A percentile compares a stretch with the other conserved stretches of the same genome.
Evolutionary conservation across 2,113 vertebrate species (phyloP).

Genomic region (Sclerurus mexicanus): DNA sequence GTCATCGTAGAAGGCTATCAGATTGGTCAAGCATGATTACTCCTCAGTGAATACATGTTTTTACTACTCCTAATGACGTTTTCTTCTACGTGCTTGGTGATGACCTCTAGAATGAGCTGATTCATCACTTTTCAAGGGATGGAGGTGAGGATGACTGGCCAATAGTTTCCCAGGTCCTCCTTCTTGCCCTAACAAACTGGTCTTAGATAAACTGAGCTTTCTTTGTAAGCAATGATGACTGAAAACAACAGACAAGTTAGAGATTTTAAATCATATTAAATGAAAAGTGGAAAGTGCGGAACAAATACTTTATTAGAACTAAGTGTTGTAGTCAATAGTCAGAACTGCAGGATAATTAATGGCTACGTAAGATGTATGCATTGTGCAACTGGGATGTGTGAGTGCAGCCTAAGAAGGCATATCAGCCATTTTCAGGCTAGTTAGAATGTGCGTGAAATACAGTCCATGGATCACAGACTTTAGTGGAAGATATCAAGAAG

Average conservation of each 20-base stretch:
- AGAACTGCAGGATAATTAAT: neutral
- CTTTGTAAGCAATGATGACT: neutral
- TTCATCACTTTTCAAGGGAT: neutral
- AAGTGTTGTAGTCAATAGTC: neutral
- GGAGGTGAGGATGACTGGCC: neutral
- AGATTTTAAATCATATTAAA: neutral
- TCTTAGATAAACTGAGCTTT: neutral
- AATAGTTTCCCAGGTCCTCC: neutral
- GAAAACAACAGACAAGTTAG: neutral
- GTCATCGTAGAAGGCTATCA: neutral
- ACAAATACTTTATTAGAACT: neutral
- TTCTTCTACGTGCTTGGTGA: neutral
- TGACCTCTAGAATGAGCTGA: neutral
- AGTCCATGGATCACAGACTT: neutral
- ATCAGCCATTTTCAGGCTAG: neutral
- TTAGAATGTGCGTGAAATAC: fast-evolving
- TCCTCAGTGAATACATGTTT: neutral
- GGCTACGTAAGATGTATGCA: neutral
- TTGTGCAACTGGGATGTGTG: neutral
- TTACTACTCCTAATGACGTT: no score
- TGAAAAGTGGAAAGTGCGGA: neutral
- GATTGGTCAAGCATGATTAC: neutral
- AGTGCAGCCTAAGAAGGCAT: neutral
- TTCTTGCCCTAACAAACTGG: neutral
- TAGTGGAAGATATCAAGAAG: neutral